phyloP scores from a whole-genome alignment of 92 coral and sea anemone species.

The Zoanthus gigantus region DNA sequence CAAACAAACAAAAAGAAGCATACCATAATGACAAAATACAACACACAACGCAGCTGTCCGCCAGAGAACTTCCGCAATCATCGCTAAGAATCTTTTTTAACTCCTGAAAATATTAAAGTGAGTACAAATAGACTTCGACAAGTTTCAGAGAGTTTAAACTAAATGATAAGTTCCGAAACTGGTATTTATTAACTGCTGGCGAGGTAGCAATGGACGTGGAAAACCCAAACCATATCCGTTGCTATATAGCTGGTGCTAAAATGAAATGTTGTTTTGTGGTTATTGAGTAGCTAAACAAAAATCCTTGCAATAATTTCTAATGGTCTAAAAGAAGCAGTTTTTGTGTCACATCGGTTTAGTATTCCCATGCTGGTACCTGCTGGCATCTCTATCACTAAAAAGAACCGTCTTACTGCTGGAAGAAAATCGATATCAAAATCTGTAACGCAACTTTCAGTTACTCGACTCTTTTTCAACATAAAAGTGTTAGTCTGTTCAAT shows the following conservation, averaged over 20 bases:
- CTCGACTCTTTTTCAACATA: neutral
- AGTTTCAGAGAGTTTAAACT: neutral
- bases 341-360: neutral
- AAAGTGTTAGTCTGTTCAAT: neutral
- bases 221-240: too few relatives aligned
- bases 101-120: neutral
- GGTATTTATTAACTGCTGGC: too few relatives aligned
- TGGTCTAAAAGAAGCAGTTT: neutral
- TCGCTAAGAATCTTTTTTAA: neutral
- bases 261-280: too few relatives aligned
- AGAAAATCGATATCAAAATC: neutral
- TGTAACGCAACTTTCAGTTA: neutral
- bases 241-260: too few relatives aligned
- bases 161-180: neutral
- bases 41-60: constrained; percentile 22
- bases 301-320: neutral
- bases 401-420: neutral
- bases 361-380: neutral
- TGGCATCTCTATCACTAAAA: neutral
- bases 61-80: neutral
- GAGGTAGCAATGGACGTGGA: too few relatives aligned
- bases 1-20: neutral
- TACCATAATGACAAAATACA: constrained; percentile 16
- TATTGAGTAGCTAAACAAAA: too few relatives aligned
- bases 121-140: neutral